Conservation (phyloP, 2,797 vertebrate species). For the Percopsis omiscomaycus region DNA sequence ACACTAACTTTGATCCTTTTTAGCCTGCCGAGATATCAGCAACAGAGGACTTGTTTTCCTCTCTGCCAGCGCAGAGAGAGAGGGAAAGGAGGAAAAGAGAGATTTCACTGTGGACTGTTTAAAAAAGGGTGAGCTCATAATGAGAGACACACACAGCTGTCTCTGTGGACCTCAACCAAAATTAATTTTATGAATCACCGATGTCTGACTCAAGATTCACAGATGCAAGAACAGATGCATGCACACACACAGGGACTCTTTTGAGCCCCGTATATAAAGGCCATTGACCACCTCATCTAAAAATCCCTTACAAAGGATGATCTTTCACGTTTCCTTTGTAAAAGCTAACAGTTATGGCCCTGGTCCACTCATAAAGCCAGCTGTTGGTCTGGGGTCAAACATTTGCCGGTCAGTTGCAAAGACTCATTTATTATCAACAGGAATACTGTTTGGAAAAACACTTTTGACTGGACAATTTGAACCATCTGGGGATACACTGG, state of each 20-base stretch:
- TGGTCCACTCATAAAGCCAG: neutral
- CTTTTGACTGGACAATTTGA: conserved; percentile 50
- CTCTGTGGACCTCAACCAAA: conserved; percentile 48
- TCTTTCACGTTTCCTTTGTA: neutral
- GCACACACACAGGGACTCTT: neutral
- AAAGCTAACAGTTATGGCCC: neutral
- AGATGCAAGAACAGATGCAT: conserved; percentile 39
- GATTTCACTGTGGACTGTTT: conserved; percentile 44
- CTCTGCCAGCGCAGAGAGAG: conserved; percentile 29
- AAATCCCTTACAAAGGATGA: neutral
- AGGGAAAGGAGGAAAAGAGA: neutral
- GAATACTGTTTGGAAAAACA: conserved; percentile 56
- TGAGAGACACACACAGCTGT: conserved; percentile 55
- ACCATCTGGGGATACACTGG: conserved; percentile 50
- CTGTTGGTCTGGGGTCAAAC: conserved; percentile 47
- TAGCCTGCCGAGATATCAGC: conserved; percentile 58
- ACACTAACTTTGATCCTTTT: conserved; percentile 60
- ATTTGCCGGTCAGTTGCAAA: conserved; percentile 51
- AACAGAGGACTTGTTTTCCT: conserved; percentile 15
- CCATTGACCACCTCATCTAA: neutral
- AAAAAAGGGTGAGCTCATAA: conserved; percentile 67
- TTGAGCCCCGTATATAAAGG: neutral
- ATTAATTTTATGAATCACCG: conserved; percentile 63
- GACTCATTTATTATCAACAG: conserved; percentile 62
- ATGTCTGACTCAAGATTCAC: conserved; percentile 49